Percentiles rank a stretch among this genome's conserved stretches.
Evolutionary conservation across 2,113 vertebrate genomes (phyloP).

Genomic region (Pica pica): DNA sequence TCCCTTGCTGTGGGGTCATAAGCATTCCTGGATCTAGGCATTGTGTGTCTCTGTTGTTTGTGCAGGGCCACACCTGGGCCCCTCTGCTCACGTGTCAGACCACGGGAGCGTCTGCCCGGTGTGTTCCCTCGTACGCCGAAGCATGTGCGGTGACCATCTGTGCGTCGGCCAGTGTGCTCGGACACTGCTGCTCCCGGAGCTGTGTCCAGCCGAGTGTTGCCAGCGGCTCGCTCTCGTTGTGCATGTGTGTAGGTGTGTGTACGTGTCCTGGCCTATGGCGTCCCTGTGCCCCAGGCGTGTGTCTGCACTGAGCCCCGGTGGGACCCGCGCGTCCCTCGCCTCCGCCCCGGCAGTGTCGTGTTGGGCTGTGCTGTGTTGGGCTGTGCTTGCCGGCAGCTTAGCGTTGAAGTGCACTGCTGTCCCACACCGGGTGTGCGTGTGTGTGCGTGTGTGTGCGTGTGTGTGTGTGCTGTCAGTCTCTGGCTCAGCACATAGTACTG

Average conservation of each 20-base stretch:
- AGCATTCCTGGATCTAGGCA: conserved; percentile 28
- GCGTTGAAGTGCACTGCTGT: neutral
- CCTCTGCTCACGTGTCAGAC: neutral
- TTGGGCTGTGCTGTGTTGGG: conserved; percentile 4
- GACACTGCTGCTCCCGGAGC: neutral
- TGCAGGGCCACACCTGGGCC: neutral
- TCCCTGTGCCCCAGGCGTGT: neutral
- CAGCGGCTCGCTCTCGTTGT: neutral
- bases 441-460: neutral
- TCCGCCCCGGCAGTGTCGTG: neutral
- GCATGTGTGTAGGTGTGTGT: conserved; percentile 1
- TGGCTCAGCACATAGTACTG: neutral
- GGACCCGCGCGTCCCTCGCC: neutral
- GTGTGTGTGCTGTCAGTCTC: neutral
- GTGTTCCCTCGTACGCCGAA: neutral
- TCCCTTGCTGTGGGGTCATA: conserved; percentile 11
- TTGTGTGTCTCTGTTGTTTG: neutral
- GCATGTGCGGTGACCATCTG: neutral
- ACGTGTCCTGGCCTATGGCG: neutral
- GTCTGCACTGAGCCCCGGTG: neutral
- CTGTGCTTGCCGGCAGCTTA: conserved; percentile 3
- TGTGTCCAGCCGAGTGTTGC: neutral
- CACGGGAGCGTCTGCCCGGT: neutral
- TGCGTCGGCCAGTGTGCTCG: neutral
- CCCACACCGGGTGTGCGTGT: neutral